Base-by-base conservation (phyloP, 2,888 invertebrate species). In the Philaethria dido region DNA sequence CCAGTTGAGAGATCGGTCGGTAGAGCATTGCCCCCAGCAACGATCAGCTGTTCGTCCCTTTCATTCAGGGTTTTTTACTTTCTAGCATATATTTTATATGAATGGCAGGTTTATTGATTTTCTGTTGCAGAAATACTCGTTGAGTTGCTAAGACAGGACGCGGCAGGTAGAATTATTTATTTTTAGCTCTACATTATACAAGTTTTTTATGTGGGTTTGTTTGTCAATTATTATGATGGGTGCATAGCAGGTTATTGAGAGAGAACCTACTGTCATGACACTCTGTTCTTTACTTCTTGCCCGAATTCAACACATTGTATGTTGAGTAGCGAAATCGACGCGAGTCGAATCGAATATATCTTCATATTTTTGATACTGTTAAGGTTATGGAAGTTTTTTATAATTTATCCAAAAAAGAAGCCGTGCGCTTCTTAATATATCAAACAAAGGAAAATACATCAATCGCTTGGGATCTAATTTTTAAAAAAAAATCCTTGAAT, bases 11-110 rank as follows among this genome's bases (percentile, higher is more conserved):
- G 65, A 74, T 50, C 16, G 29, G 66, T 76, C 64, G 69, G 18
- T 33, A 39, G 71, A 75, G 60, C 60, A 68, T 68, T 73, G 71
- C 70, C 70, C 77, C 69, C 73, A 73, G 75, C 75, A 73, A 76
- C 77, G 69, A 61, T 76, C 76, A 77, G 77, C 77, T 76, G 77
- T 72, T 75, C 65, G 62, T 63, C 71, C 72, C 68, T 70, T 69
- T 71, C 74, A 74, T 74, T 73, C 69, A 73, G 73, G 71, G 69
- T 65, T 73, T 75, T 76, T 75, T 76, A 74, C 73, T 74, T 73
- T 72, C 71, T 71, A 72, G 70, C 72, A 74, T 68, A 72, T 71
- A 73, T 69, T 62, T 68, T 33, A 62, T 68, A 64, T 72, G 60
- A 66, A 70, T 66, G 68, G 57, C 18, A 20, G 52, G 9, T 13